phyloP scores from a whole-genome alignment of 2,888 invertebrate genomes.

The Leptogaster cylindrica region DNA sequence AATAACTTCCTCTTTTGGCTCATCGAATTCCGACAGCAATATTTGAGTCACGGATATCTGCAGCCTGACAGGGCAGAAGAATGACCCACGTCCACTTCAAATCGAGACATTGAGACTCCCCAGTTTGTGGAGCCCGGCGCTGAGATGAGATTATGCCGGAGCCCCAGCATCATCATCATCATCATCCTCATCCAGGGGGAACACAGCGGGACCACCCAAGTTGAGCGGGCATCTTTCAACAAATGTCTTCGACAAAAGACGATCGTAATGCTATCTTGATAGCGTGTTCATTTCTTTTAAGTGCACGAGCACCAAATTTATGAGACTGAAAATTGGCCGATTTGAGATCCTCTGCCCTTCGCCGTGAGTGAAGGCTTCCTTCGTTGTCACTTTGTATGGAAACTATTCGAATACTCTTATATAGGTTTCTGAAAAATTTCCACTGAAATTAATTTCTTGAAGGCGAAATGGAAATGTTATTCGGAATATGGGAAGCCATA shows the following conservation, averaged over 20 bases:
- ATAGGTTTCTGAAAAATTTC: slow-evolving; percentile 6
- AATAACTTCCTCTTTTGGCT: slow-evolving; percentile 29
- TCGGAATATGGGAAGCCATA: slow-evolving; percentile 31
- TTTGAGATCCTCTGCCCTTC: slow-evolving; percentile 6
- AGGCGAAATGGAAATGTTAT: slow-evolving; percentile 31
- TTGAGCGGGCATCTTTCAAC: slow-evolving; percentile 37
- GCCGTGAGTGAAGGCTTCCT: not conserved
- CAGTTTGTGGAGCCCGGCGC: slow-evolving; percentile 29
- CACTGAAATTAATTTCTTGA: slow-evolving; percentile 16
- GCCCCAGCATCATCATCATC: not conserved
- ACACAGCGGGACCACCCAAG: slow-evolving; percentile 44
- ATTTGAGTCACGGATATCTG: slow-evolving; percentile 22
- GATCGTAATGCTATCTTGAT: slow-evolving; percentile 41
- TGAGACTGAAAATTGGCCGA: slow-evolving; percentile 33
- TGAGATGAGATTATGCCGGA: slow-evolving; percentile 24
- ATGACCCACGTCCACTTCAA: slow-evolving; percentile 37
- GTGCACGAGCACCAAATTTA: slow-evolving; percentile 38
- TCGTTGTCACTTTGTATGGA: not conserved
- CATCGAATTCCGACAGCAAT: slow-evolving; percentile 10
- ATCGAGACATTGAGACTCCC: slow-evolving; percentile 33
- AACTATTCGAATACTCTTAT: no score
- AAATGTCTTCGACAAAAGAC: slow-evolving; percentile 44
- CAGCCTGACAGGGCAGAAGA: slow-evolving; percentile 31
- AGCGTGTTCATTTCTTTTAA: slow-evolving; percentile 38
- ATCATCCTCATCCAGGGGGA: not conserved